Evolutionary conservation across 1,140 invertebrate genomes (phyloP).

Genomic region (Pararge aegeria): DNA sequence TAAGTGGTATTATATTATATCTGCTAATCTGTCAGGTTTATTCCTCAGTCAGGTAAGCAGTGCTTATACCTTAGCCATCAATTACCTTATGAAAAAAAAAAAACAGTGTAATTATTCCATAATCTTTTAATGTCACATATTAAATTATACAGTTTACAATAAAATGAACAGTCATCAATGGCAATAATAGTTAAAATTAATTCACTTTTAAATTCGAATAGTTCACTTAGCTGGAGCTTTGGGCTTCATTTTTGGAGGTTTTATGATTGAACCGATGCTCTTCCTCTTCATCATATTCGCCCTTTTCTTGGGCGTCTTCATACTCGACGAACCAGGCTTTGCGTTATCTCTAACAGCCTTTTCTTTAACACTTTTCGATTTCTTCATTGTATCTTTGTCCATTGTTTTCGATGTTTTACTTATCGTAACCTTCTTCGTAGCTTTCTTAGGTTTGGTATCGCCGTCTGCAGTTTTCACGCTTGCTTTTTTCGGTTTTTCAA

Average conservation of each 20-base stretch:
- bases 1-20: too few relatives aligned
- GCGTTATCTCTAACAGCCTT: slow-evolving; percentile 18
- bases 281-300: slow-evolving; percentile 55
- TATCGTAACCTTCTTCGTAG: not conserved
- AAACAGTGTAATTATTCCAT: too few relatives aligned
- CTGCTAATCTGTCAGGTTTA: too few relatives aligned
- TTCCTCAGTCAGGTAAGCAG: too few relatives aligned
- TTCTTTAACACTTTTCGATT: slow-evolving; percentile 13
- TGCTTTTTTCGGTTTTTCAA: slow-evolving; percentile 28
- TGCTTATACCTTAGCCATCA: too few relatives aligned
- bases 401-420: not conserved
- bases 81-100: too few relatives aligned
- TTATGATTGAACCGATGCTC: slow-evolving; percentile 67
- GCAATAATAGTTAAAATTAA: too few relatives aligned
- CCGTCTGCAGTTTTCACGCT: slow-evolving; percentile 8
- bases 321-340: not conserved
- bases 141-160: not conserved
- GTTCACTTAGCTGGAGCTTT: slow-evolving; percentile 14
- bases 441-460: not conserved
- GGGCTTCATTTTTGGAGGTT: slow-evolving; percentile 66
- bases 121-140: too few relatives aligned
- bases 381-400: slow-evolving; percentile 27
- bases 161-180: not conserved
- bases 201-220: too few relatives aligned
- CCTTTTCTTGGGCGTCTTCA: slow-evolving; percentile 51